Percentiles rank a stretch among this genome's conserved stretches.
Conservation (phyloP, 2,113 vertebrate genomes). For the Alligator mississippiensis region DNA sequence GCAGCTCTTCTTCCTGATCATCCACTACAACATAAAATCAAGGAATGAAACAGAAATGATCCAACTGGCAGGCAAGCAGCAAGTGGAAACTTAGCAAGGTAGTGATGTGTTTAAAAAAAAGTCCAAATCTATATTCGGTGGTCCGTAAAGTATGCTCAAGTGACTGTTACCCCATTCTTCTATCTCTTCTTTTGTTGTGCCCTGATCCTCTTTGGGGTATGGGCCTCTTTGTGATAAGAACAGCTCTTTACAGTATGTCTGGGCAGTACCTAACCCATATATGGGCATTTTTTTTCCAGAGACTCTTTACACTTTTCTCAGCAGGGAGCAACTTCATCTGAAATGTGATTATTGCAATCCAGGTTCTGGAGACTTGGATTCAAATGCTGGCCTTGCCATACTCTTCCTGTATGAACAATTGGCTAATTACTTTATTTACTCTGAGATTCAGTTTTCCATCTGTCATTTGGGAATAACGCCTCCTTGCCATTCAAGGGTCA, state of each 20-base stretch:
- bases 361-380: rapidly evolving
- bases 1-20: rapidly evolving
- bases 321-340: not conserved
- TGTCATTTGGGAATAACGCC: rapidly evolving
- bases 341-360: not conserved
- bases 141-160: rapidly evolving
- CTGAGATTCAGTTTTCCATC: rapidly evolving
- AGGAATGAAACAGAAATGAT: not conserved
- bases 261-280: rapidly evolving
- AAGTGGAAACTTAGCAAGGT: not conserved
- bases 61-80: not conserved
- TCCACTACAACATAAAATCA: rapidly evolving
- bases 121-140: not conserved
- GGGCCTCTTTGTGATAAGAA: not conserved
- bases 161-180: not conserved
- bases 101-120: not conserved
- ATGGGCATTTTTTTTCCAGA: not conserved
- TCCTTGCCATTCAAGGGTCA: too few species aligned
- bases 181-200: not conserved
- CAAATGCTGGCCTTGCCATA: rapidly evolving
- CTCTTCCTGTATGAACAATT: not conserved
- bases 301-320: rapidly evolving
- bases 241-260: not conserved
- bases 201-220: not conserved
- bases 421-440: not conserved